A percentile compares a stretch with the other conserved stretches of the same genome.
These are phyloP conservation scores for Vollenhovia emeryi DNA, from an alignment of 1,140 invertebrate species.

Conservation along the genomic window DNA sequence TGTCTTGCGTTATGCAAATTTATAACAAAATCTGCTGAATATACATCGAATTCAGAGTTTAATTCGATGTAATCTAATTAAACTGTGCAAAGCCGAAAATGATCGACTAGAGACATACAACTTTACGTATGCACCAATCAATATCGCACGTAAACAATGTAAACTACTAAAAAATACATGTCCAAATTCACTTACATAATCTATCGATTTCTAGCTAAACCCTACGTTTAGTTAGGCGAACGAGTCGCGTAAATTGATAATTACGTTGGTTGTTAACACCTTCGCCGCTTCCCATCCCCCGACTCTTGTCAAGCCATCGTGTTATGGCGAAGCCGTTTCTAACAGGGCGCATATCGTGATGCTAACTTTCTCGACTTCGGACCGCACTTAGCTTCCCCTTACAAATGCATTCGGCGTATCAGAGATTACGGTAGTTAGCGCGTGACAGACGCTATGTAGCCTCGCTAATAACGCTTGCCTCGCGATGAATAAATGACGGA, in stretches of 20 bases:
- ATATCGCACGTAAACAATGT: neutral
- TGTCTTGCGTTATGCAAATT: neutral
- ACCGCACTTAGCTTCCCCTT: slow-evolving; percentile 49
- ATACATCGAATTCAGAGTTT: neutral
- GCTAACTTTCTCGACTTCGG: slow-evolving; percentile 51
- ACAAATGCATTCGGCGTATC: slow-evolving; percentile 49
- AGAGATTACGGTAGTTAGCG: slow-evolving; percentile 52
- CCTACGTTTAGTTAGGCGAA: slow-evolving; percentile 57
- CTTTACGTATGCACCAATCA: neutral
- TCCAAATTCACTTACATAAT: neutral
- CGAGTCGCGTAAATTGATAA: slow-evolving; percentile 68
- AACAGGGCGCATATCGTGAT: slow-evolving; percentile 49
- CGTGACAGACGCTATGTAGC: slow-evolving; percentile 26
- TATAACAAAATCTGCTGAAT: neutral
- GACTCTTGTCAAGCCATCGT: slow-evolving; percentile 34
- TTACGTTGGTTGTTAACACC: slow-evolving; percentile 68
- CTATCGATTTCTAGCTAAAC: neutral
- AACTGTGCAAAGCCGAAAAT: neutral
- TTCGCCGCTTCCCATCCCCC: slow-evolving; percentile 31
- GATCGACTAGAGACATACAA: neutral
- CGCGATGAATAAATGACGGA: neutral
- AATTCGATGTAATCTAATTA: neutral
- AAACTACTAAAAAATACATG: neutral
- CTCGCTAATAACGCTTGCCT: slow-evolving; percentile 36
- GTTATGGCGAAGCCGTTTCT: slow-evolving; percentile 39